Evolutionary conservation across 2,888 invertebrate species (phyloP), one percentile per base, ranked within the genome.

Genomic region (Diadegma fenestrale): DNA sequence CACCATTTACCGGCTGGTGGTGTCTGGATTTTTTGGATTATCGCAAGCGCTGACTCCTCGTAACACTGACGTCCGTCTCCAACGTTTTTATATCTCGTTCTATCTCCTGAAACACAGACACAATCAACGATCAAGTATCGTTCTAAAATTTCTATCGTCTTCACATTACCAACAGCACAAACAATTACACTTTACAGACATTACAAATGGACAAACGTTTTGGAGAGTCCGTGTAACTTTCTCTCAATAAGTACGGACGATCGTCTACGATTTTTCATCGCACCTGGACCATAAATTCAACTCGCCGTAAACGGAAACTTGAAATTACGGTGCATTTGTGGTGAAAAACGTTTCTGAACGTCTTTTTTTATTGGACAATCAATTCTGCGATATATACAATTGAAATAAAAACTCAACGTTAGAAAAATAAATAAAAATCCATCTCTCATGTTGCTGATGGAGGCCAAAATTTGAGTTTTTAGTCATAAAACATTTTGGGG

Each of bases 61-160:
- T 58, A 14, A 26, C 14, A 14, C 26, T 3, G 58, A 58, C 26
- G 58, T 26, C 26, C 26, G 26, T 14, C 26, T 26, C 26, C 26
- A 58, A 12, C 26, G 7, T 12, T 63, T 54, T 69, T 58, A 48
- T 41, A 22, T 30, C 63, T 22, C 48, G 41, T 43, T 41, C 45
- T 75, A 58, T 43, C 54, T 43, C 81, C 84, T 84, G 84, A 72
- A 84, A 84, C 43, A 63, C 68, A 84, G 68, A 84, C 58, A 84
- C 26, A 68, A 75, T 63, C 19, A 1, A 33, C 68, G 78, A 81
- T 84, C 41, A 81, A 84, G 61, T 58, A 71, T 30, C 43, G 82
- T 64, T 71, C 82, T 48, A 48, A 77, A 26, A 1, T 19, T 61
- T 45, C 33, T 33, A 4, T 33, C 1, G 33, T 33, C 6, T 58